Base-by-base conservation (phyloP, 1,140 invertebrate species). In the Macrobrachium rosenbergii region DNA sequence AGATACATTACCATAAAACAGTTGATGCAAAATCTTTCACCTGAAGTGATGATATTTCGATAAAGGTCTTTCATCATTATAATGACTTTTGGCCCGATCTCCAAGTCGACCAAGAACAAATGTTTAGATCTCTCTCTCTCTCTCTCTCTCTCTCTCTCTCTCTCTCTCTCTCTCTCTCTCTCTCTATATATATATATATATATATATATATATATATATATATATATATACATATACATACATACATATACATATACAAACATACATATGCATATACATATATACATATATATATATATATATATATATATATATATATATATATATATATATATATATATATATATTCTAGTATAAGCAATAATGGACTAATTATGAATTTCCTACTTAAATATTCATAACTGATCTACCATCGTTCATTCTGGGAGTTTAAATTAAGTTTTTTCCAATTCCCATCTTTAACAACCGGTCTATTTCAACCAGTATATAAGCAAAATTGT, bases 281-380 rank as follows among this genome's bases (percentile, higher is more conserved):
- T 69, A 69, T 69, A 69, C 5, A 69, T 69, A 69, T 21, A 69
- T 69, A 69, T 69, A 69, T 69, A 69, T 21, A 69, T 69, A 69
- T 69, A 43, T 43, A 37, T n/a, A 76, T 77, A 77, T 19, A 77
- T 77, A 77, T 77, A 52, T 77, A 77, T 52, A 77, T 77, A 77
- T 77, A 77, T 77, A 77, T 52, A 77, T 77, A 77, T 77, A 77
- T 77, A 77, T 77, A 77, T 77, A 77, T 77, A 77, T 17, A 77
- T 77, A 45, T 45, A 12, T 69, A 16, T 69, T 2, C 14, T n/a
- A 69, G n/a, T n/a, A n/a, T n/a, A n/a, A n/a, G n/a, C n/a, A n/a
- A n/a, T n/a, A n/a, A n/a, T n/a, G n/a, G n/a, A n/a, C n/a, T n/a
- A n/a, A n/a, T n/a, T n/a, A n/a, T n/a, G n/a, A n/a, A n/a, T n/a